Evolutionary conservation across 2,888 invertebrate species (phyloP).

Genomic region (Leucophenga montana): DNA sequence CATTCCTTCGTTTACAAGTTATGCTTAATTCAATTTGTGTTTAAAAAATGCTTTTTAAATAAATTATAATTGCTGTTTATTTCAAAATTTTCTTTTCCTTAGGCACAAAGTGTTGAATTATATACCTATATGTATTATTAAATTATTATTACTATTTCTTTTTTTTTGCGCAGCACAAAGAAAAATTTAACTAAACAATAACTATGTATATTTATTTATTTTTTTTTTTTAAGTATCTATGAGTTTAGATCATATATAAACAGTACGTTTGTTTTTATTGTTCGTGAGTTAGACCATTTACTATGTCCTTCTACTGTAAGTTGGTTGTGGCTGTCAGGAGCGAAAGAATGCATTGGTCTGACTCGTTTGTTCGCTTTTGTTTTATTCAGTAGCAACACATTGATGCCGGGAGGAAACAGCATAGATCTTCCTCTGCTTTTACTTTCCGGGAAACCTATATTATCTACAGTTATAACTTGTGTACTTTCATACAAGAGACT

Average conservation of each 20-base stretch:
- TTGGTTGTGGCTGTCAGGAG: too few relatives aligned
- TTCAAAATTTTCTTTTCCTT: constrained; percentile 54
- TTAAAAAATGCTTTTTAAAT: constrained; percentile 42
- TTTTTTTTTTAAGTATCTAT: constrained; percentile 31
- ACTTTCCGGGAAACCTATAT: too few relatives aligned
- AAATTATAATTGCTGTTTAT: constrained; percentile 35
- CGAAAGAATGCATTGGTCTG: too few relatives aligned
- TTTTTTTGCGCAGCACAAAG: constrained; percentile 39
- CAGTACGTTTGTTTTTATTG: not conserved
- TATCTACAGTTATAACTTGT: too few relatives aligned
- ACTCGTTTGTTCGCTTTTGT: too few relatives aligned
- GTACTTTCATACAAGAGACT: too few relatives aligned
- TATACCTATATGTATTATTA: constrained; percentile 55
- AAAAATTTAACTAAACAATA: constrained; percentile 33
- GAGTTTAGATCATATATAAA: constrained; percentile 30
- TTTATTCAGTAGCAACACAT: too few relatives aligned
- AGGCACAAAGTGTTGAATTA: constrained; percentile 70
- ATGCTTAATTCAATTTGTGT: constrained; percentile 43
- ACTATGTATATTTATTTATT: constrained; percentile 35
- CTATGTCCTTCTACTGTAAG: too few relatives aligned
- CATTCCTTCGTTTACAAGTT: constrained; percentile 36
- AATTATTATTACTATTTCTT: constrained; percentile 41
- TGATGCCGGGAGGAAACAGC: too few relatives aligned
- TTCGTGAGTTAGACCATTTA: not conserved
- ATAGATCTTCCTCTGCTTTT: too few relatives aligned